A percentile compares a stretch with the other conserved stretches of the same genome.
Evolutionary conservation across 1,140 invertebrate species (phyloP).

Genomic region (Zaprionus capensis): DNA sequence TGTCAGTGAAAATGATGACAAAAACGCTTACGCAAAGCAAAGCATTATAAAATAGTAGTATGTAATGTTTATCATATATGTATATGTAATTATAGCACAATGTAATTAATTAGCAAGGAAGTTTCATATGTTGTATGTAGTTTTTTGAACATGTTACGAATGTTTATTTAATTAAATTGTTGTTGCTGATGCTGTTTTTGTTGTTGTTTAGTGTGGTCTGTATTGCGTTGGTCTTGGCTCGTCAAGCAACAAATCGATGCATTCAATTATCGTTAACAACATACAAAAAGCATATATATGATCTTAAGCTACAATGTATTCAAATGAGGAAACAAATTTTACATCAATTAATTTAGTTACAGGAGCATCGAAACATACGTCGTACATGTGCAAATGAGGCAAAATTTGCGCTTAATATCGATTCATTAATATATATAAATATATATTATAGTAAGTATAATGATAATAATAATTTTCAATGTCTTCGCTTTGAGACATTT

Average conservation of each 20-base stretch:
- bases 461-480: conserved; percentile 73
- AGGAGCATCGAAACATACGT: conserved; percentile 52
- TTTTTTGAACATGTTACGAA: conserved; percentile 59
- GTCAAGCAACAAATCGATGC: conserved; percentile 24
- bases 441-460: conserved; percentile 50
- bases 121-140: conserved; percentile 33
- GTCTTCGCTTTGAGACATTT: conserved; percentile 79
- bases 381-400: conserved; percentile 52
- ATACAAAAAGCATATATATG: conserved; percentile 27
- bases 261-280: conserved; percentile 27
- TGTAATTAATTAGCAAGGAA: conserved; percentile 51
- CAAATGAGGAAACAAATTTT: conserved; percentile 40
- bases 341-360: conserved; percentile 49
- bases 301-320: conserved; percentile 31
- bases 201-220: conserved; percentile 37
- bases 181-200: not conserved
- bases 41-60: conserved; percentile 52
- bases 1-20: conserved; percentile 47
- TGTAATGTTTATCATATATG: conserved; percentile 45
- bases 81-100: conserved; percentile 67
- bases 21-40: conserved; percentile 41
- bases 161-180: conserved; percentile 16
- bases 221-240: conserved; percentile 21
- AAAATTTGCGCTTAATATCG: conserved; percentile 60
- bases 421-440: conserved; percentile 60